These are phyloP conservation scores for Myripristis jacobus DNA, from an alignment of 2,797 vertebrate species.

Conservation along the genomic window DNA sequence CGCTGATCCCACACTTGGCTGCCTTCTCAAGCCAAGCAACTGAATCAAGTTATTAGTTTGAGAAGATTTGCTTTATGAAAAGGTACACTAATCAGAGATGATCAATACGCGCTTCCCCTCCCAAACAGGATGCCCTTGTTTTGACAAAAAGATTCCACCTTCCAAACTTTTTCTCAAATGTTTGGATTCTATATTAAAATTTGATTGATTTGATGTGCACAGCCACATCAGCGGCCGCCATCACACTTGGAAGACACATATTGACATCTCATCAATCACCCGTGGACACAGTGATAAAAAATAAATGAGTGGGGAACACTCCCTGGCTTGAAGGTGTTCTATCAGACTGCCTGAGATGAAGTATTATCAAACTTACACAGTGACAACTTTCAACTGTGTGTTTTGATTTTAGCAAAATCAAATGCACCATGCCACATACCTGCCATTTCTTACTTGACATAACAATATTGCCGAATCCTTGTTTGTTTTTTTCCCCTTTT, in stretches of 20 bases:
- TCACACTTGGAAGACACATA: constrained; percentile 44
- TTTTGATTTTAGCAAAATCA: background rate
- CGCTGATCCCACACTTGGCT: constrained; percentile 26
- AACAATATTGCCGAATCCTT: background rate
- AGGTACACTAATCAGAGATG: constrained; percentile 22
- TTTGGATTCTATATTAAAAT: constrained; percentile 43
- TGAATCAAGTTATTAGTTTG: constrained; percentile 27
- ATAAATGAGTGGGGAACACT: background rate
- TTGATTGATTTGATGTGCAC: constrained; percentile 52
- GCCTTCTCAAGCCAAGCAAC: constrained; percentile 15
- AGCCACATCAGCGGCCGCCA: constrained; percentile 29
- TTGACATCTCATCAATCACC: constrained; percentile 53
- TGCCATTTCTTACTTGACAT: background rate
- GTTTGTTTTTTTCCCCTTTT: background rate
- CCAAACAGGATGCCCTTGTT: constrained; percentile 31
- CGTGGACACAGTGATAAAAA: background rate
- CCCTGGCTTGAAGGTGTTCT: background rate
- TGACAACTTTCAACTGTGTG: background rate
- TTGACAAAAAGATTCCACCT: constrained; percentile 34
- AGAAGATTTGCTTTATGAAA: constrained; percentile 9
- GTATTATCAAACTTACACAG: background rate
- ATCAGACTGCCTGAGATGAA: background rate
- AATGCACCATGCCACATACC: background rate
- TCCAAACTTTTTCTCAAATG: constrained; percentile 36
- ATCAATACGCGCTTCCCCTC: constrained; percentile 26